phyloP scores from a whole-genome alignment of 2,797 vertebrate genomes.

The Sebastes diploproa region DNA sequence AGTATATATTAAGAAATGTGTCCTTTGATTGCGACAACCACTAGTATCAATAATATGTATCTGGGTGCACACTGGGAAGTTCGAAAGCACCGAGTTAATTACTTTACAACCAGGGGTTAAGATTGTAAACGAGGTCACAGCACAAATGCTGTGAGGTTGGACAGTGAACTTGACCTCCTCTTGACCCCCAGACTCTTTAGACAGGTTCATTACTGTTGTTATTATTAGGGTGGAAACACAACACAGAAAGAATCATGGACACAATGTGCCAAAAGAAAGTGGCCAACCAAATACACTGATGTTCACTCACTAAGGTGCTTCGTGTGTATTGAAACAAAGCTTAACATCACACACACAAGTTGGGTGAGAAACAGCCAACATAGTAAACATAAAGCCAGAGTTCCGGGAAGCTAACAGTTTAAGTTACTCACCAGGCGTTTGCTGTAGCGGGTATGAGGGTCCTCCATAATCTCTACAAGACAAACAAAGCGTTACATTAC shows the following conservation, averaged over 20 bases:
- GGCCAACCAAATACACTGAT: not conserved
- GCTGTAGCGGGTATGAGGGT: constrained; percentile 92
- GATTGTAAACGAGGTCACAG: constrained; percentile 19
- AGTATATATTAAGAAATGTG: not conserved
- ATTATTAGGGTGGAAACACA: not conserved
- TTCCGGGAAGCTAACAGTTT: constrained; percentile 1
- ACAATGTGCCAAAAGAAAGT: not conserved
- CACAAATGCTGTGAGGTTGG: constrained; percentile 12
- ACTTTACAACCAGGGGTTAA: not conserved
- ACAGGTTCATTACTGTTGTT: constrained; percentile 63
- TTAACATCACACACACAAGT: not conserved
- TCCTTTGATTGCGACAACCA: fast-evolving
- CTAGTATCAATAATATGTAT: not conserved
- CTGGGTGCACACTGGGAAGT: not conserved
- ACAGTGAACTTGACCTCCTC: constrained; percentile 75
- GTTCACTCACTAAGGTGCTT: not conserved
- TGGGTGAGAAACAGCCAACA: not conserved
- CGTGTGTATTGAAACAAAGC: fast-evolving
- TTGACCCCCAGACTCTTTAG: constrained; percentile 63
- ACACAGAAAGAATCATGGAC: not conserved
- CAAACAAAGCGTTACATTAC: constrained; percentile 23
- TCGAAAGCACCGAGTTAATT: not conserved
- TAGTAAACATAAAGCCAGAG: constrained; percentile 25
- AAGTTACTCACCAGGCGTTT: constrained; percentile 92
- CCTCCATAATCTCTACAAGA: constrained; percentile 81